These are phyloP conservation scores for Diglossa cyanea DNA, from an alignment of 2,797 vertebrate genomes.

Conservation along the genomic window DNA sequence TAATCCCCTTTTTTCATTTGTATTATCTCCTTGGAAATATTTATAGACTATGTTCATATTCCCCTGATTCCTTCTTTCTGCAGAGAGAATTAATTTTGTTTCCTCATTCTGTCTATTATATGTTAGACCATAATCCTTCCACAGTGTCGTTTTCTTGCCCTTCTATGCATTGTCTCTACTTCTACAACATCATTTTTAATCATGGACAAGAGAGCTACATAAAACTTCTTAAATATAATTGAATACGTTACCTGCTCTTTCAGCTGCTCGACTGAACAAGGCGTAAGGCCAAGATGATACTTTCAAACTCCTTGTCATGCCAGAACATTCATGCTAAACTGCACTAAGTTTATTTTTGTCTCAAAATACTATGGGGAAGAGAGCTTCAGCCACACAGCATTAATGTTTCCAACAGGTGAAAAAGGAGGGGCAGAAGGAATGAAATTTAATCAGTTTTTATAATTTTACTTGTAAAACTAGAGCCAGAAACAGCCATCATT, in stretches of 20 bases:
- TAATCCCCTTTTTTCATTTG: constrained; percentile 54
- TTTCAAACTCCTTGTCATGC: not conserved
- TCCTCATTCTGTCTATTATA: not conserved
- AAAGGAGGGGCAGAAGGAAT: not conserved
- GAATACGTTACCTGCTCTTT: not conserved
- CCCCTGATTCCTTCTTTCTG: constrained; percentile 22
- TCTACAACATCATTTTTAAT: constrained; percentile 7
- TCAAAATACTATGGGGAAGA: not conserved
- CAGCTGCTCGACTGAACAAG: not conserved
- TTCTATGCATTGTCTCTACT: not conserved
- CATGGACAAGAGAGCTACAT: not conserved
- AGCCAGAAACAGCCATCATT: not conserved
- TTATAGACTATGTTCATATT: constrained; percentile 39
- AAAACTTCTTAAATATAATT: constrained; percentile 1
- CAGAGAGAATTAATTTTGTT: constrained; percentile 45
- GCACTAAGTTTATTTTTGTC: not conserved
- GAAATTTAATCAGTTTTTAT: not conserved
- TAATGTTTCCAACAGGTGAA: not conserved
- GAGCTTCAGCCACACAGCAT: not conserved
- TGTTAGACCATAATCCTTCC: constrained; percentile 1
- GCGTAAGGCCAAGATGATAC: not conserved
- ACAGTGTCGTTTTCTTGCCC: constrained; percentile 16
- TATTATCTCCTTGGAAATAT: constrained; percentile 45
- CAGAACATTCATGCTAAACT: not conserved
- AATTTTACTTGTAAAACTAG: not conserved